Evolutionary conservation across 2,797 vertebrate species (phyloP), one percentile per base, ranked within the genome.

Genomic region (Pachyuromys duprasi): DNA sequence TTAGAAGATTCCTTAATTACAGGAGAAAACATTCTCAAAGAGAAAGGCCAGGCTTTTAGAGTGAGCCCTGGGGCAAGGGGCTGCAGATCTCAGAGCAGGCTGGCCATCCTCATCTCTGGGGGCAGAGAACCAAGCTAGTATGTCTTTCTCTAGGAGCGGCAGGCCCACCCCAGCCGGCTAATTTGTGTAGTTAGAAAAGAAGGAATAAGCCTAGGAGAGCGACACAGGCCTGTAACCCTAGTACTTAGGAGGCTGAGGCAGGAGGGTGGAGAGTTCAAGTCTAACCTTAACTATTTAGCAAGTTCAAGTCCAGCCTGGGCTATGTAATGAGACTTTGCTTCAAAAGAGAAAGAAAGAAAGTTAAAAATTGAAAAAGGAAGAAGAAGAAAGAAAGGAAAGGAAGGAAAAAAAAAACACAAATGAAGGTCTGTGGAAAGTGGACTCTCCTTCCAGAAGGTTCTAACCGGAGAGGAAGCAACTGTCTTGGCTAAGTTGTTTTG

Each of bases 1-100:
- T 97, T 95, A 97, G 93, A 93, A 97, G 97, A 95, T 84, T 60
- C 82, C 8, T 96, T 97, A 90, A 97, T 97, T 96, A 94, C 45
- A 74, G 90, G 84, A 93, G 92, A 96, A 97, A 97, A 96, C 69
- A 78, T 94, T 95, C 97, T 90, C 82, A 75, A 96, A 94, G 75
- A 95, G 84, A 86, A 94, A 84, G 91, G 67, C 74, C 26, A 97
- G 94, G 70, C 2, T 5, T 97, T 86, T 81, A 70, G 70, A 94
- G 8, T 80, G 42, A 95, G 69, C 63, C 94, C 88, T 13, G 2
- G 89, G 93, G 82, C 87, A 63, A 15, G 9, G 63, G 9, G 65
- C 49, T 90, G 93, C 83, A 96, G 92, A 74, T 94, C 89, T 96
- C 74, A 18, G 78, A 79, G 88, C 65, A 62, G 72, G 53, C 53